Conservation (phyloP, 2,888 invertebrate genomes). For the Dynastes maya region DNA sequence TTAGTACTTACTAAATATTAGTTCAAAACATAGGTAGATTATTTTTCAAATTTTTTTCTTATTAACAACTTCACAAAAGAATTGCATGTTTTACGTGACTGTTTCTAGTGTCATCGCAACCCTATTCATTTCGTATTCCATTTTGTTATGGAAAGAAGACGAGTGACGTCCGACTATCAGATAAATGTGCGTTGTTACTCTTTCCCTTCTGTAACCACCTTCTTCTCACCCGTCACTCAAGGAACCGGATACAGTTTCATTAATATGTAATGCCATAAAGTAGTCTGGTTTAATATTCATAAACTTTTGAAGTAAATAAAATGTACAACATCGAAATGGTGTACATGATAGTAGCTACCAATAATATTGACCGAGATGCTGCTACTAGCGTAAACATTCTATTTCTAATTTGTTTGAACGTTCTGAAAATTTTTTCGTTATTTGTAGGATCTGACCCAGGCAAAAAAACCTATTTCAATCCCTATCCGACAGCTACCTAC, state of each 20-base stretch:
- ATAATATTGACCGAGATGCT: too few relatives aligned
- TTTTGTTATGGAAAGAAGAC: constrained; percentile 23
- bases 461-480: too few relatives aligned
- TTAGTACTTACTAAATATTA: too few relatives aligned
- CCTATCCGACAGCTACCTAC: too few relatives aligned
- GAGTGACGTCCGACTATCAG: constrained; percentile 17
- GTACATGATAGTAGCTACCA: not conserved
- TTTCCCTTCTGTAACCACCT: constrained; percentile 18
- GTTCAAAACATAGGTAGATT: not conserved
- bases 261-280: constrained; percentile 55
- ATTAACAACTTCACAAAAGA: too few relatives aligned
- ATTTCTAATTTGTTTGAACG: too few relatives aligned
- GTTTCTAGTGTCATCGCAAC: constrained; percentile 2
- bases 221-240: constrained; percentile 43
- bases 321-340: not conserved
- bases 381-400: too few relatives aligned
- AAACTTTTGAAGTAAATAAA: constrained; percentile 46
- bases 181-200: constrained; percentile 25
- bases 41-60: constrained; percentile 1
- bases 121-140: constrained; percentile 43
- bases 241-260: constrained; percentile 57
- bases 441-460: too few relatives aligned
- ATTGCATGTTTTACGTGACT: constrained; percentile 9
- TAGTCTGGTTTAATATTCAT: constrained; percentile 55
- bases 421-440: too few relatives aligned